Evolutionary conservation across 1,140 invertebrate species (phyloP).

Genomic region (Asobara japonica): DNA sequence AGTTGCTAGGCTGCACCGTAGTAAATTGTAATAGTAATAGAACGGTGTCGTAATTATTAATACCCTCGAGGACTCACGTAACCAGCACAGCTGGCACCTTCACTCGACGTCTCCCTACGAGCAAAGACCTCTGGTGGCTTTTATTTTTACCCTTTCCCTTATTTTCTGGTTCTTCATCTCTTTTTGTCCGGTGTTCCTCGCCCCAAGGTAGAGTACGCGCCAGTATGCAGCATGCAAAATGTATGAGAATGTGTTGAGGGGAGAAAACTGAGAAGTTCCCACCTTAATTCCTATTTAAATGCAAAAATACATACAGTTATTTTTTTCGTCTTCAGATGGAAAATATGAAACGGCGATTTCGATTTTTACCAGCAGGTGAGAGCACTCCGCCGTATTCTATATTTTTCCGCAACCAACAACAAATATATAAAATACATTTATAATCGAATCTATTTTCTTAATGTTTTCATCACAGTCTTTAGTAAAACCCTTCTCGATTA

Average conservation of each 20-base stretch:
- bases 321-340: background rate
- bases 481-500: too few relatives aligned
- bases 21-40: background rate
- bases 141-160: background rate
- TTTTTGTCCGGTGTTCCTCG: background rate
- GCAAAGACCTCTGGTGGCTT: slow-evolving; percentile 3
- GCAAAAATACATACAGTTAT: background rate
- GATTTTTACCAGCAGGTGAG: too few relatives aligned
- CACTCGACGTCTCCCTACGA: background rate
- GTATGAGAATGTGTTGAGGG: background rate
- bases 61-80: background rate
- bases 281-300: background rate
- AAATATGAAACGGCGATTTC: too few relatives aligned
- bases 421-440: too few relatives aligned
- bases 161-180: background rate
- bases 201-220: slow-evolving; percentile 10
- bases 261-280: background rate
- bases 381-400: too few relatives aligned
- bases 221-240: slow-evolving; percentile 17
- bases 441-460: too few relatives aligned
- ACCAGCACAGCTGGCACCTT: slow-evolving; percentile 5
- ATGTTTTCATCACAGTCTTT: too few relatives aligned
- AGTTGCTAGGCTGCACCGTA: background rate
- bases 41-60: slow-evolving; percentile 6
- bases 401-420: too few relatives aligned